phyloP scores from a whole-genome alignment of 2,113 vertebrate genomes.

The Scortum barcoo region DNA sequence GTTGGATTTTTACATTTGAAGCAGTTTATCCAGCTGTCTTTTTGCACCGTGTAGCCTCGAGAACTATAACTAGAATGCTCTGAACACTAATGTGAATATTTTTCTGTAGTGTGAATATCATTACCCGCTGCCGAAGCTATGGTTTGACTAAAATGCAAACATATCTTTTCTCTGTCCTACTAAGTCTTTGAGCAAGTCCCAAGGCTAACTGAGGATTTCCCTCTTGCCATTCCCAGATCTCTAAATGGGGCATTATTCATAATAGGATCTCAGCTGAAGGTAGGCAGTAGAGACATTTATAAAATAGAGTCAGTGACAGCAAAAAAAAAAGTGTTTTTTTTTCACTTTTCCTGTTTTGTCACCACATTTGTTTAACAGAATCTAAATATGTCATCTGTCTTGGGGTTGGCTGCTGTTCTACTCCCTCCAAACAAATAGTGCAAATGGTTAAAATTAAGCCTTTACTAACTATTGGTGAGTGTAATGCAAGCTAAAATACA shows the following conservation, averaged over 20 bases:
- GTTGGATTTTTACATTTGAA: constrained; percentile 9
- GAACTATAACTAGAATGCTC: constrained; percentile 22
- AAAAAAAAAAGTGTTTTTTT: neutral
- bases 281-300: constrained; percentile 24
- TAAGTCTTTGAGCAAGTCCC: constrained; percentile 62
- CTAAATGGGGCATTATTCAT: constrained; percentile 66
- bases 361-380: constrained; percentile 1
- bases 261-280: constrained; percentile 55
- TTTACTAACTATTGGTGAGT: too few relatives aligned
- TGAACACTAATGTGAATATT: constrained; percentile 42
- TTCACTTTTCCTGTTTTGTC: neutral
- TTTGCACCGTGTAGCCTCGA: constrained; percentile 8
- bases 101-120: constrained; percentile 21
- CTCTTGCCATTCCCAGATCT: constrained; percentile 45
- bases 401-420: neutral
- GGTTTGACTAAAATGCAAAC: constrained; percentile 62
- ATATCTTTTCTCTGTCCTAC: constrained; percentile 45
- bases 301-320: constrained; percentile 1
- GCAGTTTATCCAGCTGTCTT: constrained; percentile 16
- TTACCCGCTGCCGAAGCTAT: constrained; percentile 14
- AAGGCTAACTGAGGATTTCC: constrained; percentile 59
- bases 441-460: neutral
- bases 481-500: neutral
- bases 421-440: neutral
- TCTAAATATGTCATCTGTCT: neutral